Conservation (phyloP, 30 jellyfish, hydroid and myxozoan species). For the Sanderia malayensis region DNA sequence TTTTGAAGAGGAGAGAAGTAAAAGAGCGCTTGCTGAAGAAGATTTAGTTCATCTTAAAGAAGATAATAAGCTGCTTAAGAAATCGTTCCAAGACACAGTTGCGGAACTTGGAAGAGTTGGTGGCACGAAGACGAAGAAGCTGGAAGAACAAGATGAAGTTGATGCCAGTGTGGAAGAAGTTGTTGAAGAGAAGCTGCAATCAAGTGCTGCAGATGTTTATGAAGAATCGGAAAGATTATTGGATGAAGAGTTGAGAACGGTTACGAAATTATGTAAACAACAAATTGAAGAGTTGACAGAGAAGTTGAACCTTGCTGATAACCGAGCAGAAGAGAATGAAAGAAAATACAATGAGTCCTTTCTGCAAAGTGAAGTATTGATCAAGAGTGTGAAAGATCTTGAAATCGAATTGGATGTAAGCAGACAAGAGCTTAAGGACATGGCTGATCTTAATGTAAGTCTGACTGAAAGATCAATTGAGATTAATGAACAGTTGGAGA, state of each 20-base stretch:
- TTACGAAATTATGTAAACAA: constrained; percentile 50
- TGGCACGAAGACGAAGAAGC: not conserved
- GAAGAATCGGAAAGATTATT: constrained; percentile 10
- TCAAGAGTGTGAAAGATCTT: constrained; percentile 41
- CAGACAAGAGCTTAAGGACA: constrained; percentile 24
- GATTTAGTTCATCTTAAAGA: constrained; percentile 21
- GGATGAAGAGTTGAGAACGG: constrained; percentile 42
- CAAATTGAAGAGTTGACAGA: constrained; percentile 46
- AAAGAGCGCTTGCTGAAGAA: not conserved
- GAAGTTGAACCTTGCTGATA: constrained; percentile 19
- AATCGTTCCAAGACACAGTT: not conserved
- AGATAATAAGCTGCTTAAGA: not conserved
- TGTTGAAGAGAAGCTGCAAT: constrained; percentile 9
- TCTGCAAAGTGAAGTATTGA: constrained; percentile 38
- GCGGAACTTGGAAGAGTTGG: not conserved
- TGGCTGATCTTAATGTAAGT: constrained; percentile 16
- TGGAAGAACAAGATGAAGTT: constrained; percentile 4
- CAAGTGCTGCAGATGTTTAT: not conserved
- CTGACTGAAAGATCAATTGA: constrained; percentile 9
- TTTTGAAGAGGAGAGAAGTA: not conserved
- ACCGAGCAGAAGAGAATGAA: constrained; percentile 36
- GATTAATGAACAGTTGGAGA: constrained; percentile 10
- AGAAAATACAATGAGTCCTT: constrained; percentile 46
- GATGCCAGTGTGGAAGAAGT: constrained; percentile 6
- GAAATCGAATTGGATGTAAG: constrained; percentile 37